These are phyloP conservation scores for Fregetta grallaria DNA, from an alignment of 2,113 vertebrate genomes.

Conservation along the genomic window DNA sequence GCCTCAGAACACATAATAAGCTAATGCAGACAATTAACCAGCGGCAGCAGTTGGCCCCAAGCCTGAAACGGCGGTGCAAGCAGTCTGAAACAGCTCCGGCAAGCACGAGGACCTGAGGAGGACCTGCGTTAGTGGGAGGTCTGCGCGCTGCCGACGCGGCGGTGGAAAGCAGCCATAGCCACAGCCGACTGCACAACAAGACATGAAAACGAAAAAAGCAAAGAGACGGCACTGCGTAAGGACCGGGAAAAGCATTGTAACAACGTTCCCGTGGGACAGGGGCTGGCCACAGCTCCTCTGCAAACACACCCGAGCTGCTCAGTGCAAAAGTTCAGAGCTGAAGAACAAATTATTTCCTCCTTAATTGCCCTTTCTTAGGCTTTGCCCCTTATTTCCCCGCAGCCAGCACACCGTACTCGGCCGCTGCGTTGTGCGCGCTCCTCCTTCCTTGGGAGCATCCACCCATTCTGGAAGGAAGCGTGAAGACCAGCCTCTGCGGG, in stretches of 20 bases:
- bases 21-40: not conserved
- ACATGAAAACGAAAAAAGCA: not conserved
- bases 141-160: not conserved
- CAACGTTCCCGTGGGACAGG: constrained; percentile 7
- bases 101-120: not conserved
- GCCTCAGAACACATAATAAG: not conserved
- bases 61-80: accelerated
- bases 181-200: not conserved
- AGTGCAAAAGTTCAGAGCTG: constrained; percentile 49
- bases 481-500: not conserved
- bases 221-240: not conserved
- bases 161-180: not conserved
- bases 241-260: constrained; percentile 48
- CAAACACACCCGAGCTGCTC: constrained; percentile 13
- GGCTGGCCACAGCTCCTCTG: not conserved
- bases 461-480: not conserved
- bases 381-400: not conserved
- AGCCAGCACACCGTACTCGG: not conserved
- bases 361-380: constrained; percentile 6
- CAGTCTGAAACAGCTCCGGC: not conserved
- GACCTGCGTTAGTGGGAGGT: not conserved
- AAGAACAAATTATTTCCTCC: constrained; percentile 31
- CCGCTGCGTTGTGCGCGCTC: accelerated
- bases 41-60: not conserved
- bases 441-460: not conserved